A percentile compares a stretch with the other conserved stretches of the same genome.
Conservation (phyloP, 2,888 invertebrate species). For the Philereme transversata region DNA sequence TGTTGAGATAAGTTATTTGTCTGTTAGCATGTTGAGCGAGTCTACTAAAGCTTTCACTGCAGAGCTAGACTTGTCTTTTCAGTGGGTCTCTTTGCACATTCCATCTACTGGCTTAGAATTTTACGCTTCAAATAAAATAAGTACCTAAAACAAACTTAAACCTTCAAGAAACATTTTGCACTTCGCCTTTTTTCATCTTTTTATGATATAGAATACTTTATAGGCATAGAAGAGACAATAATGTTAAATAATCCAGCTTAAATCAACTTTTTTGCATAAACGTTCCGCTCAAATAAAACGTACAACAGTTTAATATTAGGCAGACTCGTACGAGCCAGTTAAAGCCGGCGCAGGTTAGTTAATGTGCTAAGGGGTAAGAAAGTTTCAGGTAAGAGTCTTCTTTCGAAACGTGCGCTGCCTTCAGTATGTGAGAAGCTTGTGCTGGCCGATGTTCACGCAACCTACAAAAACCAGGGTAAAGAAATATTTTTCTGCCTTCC, state of each 20-base stretch:
- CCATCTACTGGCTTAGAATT: not conserved
- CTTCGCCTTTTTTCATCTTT: no score
- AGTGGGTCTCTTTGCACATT: slow-evolving; percentile 5
- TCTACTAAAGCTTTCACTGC: slow-evolving; percentile 43
- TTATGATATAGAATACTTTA: not conserved
- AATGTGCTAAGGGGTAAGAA: slow-evolving; percentile 80
- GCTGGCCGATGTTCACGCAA: slow-evolving; percentile 10
- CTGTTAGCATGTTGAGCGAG: slow-evolving; percentile 60
- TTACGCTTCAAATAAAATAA: not conserved
- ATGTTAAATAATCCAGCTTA: not conserved
- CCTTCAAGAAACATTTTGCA: no score
- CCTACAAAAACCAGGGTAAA: slow-evolving; percentile 6
- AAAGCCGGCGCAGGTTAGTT: slow-evolving; percentile 65
- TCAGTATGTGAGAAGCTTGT: slow-evolving; percentile 41
- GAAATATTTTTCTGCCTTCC: no score
- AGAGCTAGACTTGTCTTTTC: slow-evolving; percentile 34
- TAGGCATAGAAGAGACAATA: not conserved
- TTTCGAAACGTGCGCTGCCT: slow-evolving; percentile 75
- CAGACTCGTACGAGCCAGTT: slow-evolving; percentile 49
- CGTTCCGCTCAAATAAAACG: slow-evolving; percentile 35
- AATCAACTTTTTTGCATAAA: not conserved
- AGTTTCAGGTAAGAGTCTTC: slow-evolving; percentile 82
- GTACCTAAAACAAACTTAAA: no score
- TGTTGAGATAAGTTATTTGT: slow-evolving; percentile 74
- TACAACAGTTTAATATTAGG: slow-evolving; percentile 50